Conservation (phyloP, 2,888 invertebrate genomes). For the Acleris emargana region DNA sequence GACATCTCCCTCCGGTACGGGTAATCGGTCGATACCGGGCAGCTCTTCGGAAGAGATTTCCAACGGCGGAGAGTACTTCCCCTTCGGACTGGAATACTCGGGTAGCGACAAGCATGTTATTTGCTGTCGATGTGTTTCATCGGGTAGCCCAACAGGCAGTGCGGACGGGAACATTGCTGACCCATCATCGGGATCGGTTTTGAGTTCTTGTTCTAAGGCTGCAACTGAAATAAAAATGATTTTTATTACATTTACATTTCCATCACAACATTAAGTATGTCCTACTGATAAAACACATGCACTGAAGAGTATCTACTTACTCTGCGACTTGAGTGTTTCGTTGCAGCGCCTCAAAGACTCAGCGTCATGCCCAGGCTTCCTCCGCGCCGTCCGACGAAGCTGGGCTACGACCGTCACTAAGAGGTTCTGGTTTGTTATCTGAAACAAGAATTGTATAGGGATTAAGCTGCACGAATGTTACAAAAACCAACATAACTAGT, state of each 20-base stretch:
- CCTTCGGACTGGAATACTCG: not conserved
- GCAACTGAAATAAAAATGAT: conserved; percentile 4
- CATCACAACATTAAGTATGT: too few relatives aligned
- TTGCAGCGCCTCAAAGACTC: conserved; percentile 5
- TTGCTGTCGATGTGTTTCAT: not conserved
- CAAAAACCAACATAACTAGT: not conserved
- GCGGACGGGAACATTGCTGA: not conserved
- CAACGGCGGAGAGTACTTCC: not conserved
- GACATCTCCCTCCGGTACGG: not conserved
- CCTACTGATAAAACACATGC: not conserved
- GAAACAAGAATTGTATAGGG: not conserved
- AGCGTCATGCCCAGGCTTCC: not conserved
- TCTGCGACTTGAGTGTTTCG: conserved; percentile 4
- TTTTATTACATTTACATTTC: too few relatives aligned
- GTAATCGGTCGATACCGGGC: not conserved
- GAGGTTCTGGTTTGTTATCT: not conserved
- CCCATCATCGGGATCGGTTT: not conserved
- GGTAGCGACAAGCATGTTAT: not conserved
- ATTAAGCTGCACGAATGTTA: not conserved
- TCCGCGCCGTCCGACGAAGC: not conserved
- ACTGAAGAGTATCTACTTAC: not conserved
- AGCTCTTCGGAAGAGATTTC: not conserved
- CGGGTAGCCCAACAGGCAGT: not conserved
- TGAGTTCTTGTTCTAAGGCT: not conserved
- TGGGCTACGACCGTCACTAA: not conserved